Percentiles rank a stretch among this genome's conserved stretches.
Evolutionary conservation across 2,888 invertebrate species (phyloP).

Genomic region (Andrena flavipes): DNA sequence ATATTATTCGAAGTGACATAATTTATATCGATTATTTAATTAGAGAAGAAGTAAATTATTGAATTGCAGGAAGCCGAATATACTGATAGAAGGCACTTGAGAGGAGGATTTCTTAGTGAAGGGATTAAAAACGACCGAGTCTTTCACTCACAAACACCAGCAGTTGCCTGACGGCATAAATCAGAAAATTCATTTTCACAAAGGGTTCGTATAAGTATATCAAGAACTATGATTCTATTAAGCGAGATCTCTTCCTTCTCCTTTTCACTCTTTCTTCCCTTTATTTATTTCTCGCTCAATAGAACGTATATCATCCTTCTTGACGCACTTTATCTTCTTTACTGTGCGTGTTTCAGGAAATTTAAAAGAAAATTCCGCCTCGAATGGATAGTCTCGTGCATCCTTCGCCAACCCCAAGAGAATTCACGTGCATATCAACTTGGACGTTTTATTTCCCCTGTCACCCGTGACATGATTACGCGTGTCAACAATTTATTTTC

Average conservation of each 20-base stretch:
- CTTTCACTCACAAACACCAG: neutral
- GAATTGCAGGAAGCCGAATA: too few relatives aligned
- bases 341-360: neutral
- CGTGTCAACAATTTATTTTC: neutral
- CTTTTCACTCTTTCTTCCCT: neutral
- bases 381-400: neutral
- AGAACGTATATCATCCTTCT: constrained; percentile 1
- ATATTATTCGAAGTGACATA: too few relatives aligned
- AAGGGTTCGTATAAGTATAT: neutral
- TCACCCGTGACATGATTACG: neutral
- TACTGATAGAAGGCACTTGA: too few relatives aligned
- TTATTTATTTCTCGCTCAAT: constrained; percentile 5
- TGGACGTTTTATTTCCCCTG: neutral
- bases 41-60: too few relatives aligned
- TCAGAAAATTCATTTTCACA: neutral
- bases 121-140: neutral
- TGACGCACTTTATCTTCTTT: constrained; percentile 5
- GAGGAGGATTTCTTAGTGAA: neutral
- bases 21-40: too few relatives aligned
- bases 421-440: neutral
- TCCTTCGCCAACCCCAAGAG: neutral
- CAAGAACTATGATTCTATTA: constrained; percentile 10
- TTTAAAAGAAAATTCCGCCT: constrained; percentile 6
- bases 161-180: neutral
- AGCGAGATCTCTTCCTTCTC: neutral